Conservation (phyloP, 2,113 vertebrate species). For the Ifrita kowaldi region DNA sequence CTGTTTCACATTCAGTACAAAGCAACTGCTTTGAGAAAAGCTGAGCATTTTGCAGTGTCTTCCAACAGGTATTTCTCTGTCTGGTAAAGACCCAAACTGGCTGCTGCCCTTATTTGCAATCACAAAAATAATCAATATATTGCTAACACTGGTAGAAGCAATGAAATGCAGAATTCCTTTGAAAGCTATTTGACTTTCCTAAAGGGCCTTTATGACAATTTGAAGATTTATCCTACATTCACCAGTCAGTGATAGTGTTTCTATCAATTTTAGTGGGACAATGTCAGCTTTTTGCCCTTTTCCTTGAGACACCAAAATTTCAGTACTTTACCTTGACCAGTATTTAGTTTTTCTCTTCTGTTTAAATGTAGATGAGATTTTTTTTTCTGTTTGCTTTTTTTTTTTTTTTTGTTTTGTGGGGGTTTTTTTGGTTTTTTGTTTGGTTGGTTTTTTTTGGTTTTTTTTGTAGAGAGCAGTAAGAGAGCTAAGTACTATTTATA, state of each 20-base stretch:
- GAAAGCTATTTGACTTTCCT: neutral
- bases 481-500: neutral
- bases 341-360: neutral
- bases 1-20: neutral
- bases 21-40: neutral
- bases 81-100: neutral
- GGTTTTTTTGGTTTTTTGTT: neutral
- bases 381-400: neutral
- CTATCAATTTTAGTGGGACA: neutral
- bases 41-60: neutral
- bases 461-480: neutral
- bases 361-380: neutral
- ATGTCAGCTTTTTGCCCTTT: neutral
- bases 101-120: neutral
- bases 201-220: neutral
- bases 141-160: neutral
- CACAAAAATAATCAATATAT: neutral
- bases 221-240: neutral
- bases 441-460: neutral
- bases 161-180: neutral
- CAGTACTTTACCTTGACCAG: neutral
- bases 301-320: neutral
- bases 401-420: neutral
- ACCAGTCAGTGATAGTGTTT: neutral
- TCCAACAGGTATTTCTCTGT: neutral